Evolutionary conservation across 2,113 vertebrate species (phyloP), one percentile per base, ranked within the genome.

Genomic region (Ictidomys tridecemlineatus): DNA sequence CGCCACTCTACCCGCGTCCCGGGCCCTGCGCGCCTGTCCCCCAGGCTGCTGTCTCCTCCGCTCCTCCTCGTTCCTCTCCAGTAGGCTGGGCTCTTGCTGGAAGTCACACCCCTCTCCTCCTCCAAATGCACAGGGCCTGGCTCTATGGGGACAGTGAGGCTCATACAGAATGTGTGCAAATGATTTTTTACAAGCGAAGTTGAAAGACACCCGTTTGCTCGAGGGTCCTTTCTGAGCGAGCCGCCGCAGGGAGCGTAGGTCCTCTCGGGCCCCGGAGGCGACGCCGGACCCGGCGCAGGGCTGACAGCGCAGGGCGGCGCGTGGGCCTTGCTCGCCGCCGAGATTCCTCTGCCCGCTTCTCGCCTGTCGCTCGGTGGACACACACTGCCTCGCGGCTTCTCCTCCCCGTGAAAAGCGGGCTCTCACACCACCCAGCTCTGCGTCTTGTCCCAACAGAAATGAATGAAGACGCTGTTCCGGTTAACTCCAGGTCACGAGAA

Each of bases 401-500:
- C 97, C 93, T 24, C 98, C 98, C 98, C 98, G 98, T 95, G 97
- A 97, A 98, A 98, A 98, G 97, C 98, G 98, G 97, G 97, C 98
- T 98, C 95, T 97, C 98, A 96, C 98, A 98, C 98, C 98, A 98
- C 98, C 98, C 98, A 98, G 98, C 98, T 98, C 98, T 98, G 99
- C 98, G 98, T 98, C 98, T 99, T 97, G 97, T 98, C 98, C 98
- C 98, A 97, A 98, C 98, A 98, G 98, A 99, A 99, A 99, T 98
- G 98, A 98, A 99, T 99, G 99, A 99, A 99, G 98, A 99, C 98
- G 98, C 99, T 99, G 99, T 99, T 99, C 99, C 98, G 99, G 99
- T 99, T 99, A 97, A 99, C 99, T 99, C 99, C 99, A 99, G 99
- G 99, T 99, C 99, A 99, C 99, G 99, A 99, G 99, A 99, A 99